A percentile compares a stretch with the other conserved stretches of the same genome.
Conservation (phyloP, 2,113 vertebrate genomes). For the Macrotus californicus region DNA sequence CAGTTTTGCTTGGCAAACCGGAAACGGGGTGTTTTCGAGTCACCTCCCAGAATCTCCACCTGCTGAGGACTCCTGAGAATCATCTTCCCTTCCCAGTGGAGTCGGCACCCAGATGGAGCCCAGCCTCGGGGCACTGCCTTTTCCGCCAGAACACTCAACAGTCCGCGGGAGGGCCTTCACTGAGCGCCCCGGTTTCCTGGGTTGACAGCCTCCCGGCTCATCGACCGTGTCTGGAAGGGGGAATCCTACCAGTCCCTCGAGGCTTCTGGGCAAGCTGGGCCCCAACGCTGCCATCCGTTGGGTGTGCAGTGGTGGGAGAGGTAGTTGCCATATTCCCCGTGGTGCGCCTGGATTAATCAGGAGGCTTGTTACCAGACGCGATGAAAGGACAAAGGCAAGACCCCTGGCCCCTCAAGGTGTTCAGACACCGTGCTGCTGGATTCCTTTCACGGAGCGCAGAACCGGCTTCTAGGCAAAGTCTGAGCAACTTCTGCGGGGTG, state of each 20-base stretch:
- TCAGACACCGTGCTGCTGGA: neutral
- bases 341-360: accelerated
- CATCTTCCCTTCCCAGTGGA: neutral
- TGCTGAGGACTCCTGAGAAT: neutral
- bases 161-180: neutral
- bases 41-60: neutral
- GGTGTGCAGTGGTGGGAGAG: neutral
- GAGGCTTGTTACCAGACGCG: neutral
- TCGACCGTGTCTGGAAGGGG: neutral
- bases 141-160: accelerated
- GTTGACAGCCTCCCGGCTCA: neutral
- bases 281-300: accelerated
- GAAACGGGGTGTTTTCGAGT: neutral
- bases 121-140: accelerated
- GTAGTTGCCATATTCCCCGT: accelerated
- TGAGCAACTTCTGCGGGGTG: neutral
- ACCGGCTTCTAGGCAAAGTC: neutral
- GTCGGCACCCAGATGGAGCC: neutral
- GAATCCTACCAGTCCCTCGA: neutral
- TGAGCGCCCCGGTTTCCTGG: accelerated
- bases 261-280: accelerated
- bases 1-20: no score
- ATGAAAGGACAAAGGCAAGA: neutral
- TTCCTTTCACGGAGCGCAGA: neutral
- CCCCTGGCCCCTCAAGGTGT: neutral